Base-by-base conservation (phyloP, 2,113 vertebrate genomes). In the Camelus bactrianus region DNA sequence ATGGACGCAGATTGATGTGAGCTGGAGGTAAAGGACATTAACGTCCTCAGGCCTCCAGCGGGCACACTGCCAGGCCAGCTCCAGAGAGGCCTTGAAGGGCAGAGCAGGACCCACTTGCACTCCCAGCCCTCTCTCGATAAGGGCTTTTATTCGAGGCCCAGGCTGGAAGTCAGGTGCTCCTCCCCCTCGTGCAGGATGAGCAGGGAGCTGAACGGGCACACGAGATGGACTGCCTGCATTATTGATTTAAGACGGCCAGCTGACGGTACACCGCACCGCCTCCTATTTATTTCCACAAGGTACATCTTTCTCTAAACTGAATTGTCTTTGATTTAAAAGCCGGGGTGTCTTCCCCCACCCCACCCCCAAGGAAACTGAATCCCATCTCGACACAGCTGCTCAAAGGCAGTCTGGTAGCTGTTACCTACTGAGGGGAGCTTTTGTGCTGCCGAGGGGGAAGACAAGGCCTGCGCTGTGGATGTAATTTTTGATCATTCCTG, bases 251-350 rank as follows among this genome's bases (percentile, higher is more conserved):
- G 86, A 93, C 0, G 30, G 88, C 96, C 98, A 98, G 98, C 97
- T 98, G 96, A 98, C 62, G 56, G 96, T 96, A 96, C 94, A 24
- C 64, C 35, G 54, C 12, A 67, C 89, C 97, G 97, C 95, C 96
- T 98, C 95, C 96, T 98, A 97, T 98, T 98, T 97, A 97, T 97
- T 98, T 98, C 97, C 96, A 98, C 75, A 94, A 98, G 98, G 97
- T 97, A 91, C 96, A 90, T 97, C 98, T 98, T 98, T 98, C 98
- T 98, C 97, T 96, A 98, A 98, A 98, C 97, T 97, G 97, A 98
- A 98, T 96, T 97, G 91, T 97, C 97, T 98, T 98, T 98, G 98
- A 98, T 98, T 98, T 98, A 94, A 97, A 98, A 98, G 91, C 95
- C 20, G 6, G 95, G 93, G 86, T 97, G 97, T 97, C 97, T 97